Evolutionary conservation across 2,888 invertebrate genomes (phyloP).

Genomic region (Thalpophila matura): DNA sequence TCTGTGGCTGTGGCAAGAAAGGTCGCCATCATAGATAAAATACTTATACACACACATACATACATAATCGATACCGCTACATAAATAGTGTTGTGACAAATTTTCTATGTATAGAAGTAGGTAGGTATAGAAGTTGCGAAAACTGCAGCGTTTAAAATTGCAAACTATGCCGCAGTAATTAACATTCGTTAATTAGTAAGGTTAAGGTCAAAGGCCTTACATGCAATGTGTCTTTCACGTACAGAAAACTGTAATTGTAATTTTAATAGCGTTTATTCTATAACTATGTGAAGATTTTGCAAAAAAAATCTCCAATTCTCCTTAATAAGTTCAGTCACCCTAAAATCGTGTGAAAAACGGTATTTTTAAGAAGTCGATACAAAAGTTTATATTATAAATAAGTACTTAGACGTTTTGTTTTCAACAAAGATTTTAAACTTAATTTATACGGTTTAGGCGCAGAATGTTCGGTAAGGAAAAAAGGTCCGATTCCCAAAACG

Average conservation of each 20-base stretch:
- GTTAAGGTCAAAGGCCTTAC: constrained; percentile 9
- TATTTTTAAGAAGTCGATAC: background rate
- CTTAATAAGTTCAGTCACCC: constrained; percentile 37
- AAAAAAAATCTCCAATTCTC: background rate
- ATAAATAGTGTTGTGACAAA: background rate
- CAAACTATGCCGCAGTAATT: constrained; percentile 3
- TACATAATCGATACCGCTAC: background rate
- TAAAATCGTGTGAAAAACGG: constrained; percentile 13
- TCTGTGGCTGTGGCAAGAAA: background rate
- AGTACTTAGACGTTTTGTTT: too few species aligned
- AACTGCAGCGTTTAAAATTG: background rate
- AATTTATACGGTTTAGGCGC: too few species aligned
- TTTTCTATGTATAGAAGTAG: background rate
- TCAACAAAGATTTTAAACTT: too few species aligned
- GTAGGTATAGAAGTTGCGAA: background rate
- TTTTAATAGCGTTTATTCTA: constrained; percentile 3
- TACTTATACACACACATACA: background rate
- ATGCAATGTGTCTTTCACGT: background rate
- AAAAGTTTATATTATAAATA: too few species aligned
- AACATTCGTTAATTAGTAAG: constrained; percentile 11
- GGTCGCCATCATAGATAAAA: background rate
- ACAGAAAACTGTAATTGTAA: constrained; percentile 11
- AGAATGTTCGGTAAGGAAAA: too few species aligned
- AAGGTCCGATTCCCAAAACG: too few species aligned
- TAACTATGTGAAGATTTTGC: constrained; percentile 3